Evolutionary conservation across 2,113 vertebrate genomes (phyloP).

Genomic region (Galbula dea): DNA sequence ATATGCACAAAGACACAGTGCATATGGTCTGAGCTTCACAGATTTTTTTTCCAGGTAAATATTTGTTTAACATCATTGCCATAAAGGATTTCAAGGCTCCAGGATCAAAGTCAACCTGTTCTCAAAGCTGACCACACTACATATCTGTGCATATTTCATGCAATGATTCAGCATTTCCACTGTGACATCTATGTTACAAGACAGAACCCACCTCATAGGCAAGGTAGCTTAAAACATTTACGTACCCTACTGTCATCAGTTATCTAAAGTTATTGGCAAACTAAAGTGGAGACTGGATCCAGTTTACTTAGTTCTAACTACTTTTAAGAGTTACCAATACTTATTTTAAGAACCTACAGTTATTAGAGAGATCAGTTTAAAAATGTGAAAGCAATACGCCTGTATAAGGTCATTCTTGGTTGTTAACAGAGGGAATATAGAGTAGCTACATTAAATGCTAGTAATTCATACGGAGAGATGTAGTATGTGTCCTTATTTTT

Average conservation of each 20-base stretch:
- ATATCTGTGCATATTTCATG: neutral
- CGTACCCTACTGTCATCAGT: neutral
- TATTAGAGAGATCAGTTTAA: neutral
- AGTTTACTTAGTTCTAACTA: neutral
- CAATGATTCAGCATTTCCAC: constrained; percentile 19
- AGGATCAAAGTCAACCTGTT: neutral
- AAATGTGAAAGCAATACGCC: neutral
- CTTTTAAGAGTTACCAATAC: neutral
- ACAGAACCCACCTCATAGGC: neutral
- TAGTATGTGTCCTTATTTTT: neutral
- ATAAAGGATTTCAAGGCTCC: neutral
- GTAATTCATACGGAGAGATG: neutral
- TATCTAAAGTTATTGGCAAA: neutral
- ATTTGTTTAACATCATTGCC: neutral
- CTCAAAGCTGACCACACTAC: neutral
- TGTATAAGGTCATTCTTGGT: neutral
- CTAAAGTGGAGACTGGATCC: neutral
- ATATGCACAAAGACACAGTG: neutral
- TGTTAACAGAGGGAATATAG: neutral
- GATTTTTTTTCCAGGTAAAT: neutral
- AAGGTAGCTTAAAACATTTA: neutral
- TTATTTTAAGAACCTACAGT: neutral
- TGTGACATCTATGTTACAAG: neutral
- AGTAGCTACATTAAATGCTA: neutral
- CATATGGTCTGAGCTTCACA: neutral